These are phyloP conservation scores for Blastobasis adustella DNA, from an alignment of 2,888 invertebrate species.

Conservation along the genomic window DNA sequence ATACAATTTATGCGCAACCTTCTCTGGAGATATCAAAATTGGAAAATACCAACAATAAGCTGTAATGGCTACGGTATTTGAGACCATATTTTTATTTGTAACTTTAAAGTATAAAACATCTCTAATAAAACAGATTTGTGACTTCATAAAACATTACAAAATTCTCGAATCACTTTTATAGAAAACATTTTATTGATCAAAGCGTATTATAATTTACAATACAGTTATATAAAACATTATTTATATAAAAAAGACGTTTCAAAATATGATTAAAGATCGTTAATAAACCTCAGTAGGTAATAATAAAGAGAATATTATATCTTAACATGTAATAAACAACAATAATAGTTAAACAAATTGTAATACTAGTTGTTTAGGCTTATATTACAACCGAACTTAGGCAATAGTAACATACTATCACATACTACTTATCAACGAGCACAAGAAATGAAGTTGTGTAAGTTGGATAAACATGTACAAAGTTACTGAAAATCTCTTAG, in stretches of 20 bases:
- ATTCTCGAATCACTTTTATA: not conserved
- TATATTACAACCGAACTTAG: conserved; percentile 28
- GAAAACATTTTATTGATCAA: no score
- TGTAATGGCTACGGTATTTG: not conserved
- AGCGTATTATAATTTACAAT: no score
- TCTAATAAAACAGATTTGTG: not conserved
- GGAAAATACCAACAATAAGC: conserved; percentile 4
- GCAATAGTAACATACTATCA: conserved; percentile 41
- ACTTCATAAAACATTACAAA: not conserved
- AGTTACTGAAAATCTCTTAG: not conserved
- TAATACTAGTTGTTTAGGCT: conserved; percentile 41
- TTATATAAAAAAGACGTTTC: no score
- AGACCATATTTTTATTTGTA: conserved; percentile 2
- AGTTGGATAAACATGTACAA: conserved; percentile 19
- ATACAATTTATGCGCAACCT: conserved; percentile 26
- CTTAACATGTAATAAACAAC: conserved; percentile 36
- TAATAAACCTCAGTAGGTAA: no score
- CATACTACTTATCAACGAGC: conserved; percentile 20
- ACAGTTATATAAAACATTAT: no score
- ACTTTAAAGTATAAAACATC: not conserved
- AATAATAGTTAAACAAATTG: conserved; percentile 37
- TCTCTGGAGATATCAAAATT: conserved; percentile 4
- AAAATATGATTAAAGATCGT: no score
- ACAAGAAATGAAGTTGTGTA: conserved; percentile 7
- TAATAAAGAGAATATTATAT: conserved; percentile 14